Conservation (phyloP, 2,888 invertebrate genomes). For the Amblyjoppa proteus region DNA sequence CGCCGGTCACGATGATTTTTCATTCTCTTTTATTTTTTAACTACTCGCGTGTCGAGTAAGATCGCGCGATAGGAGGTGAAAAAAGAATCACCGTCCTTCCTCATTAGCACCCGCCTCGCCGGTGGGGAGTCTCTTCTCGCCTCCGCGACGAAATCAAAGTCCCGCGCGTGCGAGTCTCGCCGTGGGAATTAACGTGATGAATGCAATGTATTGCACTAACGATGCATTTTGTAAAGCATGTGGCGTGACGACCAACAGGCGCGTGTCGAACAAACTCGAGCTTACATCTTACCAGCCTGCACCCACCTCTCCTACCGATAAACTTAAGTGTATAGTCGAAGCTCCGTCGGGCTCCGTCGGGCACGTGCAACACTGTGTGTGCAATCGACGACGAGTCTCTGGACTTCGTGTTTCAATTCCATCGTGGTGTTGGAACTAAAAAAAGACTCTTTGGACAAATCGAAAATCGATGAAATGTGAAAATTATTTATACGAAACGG, state of each 20-base stretch:
- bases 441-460: too few relatives aligned
- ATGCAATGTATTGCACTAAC: conserved; percentile 13
- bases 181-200: conserved; percentile 38
- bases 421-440: too few relatives aligned
- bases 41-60: conserved; percentile 48
- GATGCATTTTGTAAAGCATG: conserved; percentile 1
- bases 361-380: background rate
- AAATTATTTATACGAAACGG: too few relatives aligned
- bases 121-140: background rate
- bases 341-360: background rate
- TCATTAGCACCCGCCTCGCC: conserved; percentile 54
- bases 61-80: conserved; percentile 40
- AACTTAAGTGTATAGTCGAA: background rate
- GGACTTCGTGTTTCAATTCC: background rate
- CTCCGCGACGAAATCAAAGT: conserved; percentile 52
- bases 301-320: background rate
- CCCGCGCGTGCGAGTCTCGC: conserved; percentile 19
- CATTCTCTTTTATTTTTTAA: background rate
- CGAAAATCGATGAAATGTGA: too few relatives aligned
- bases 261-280: background rate
- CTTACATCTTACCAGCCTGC: background rate
- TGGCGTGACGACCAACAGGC: conserved; percentile 16
- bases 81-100: conserved; percentile 48
- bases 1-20: background rate
- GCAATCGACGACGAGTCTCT: background rate